These are phyloP conservation scores for Clupea harengus DNA, from an alignment of 2,113 vertebrate genomes.

Conservation along the genomic window DNA sequence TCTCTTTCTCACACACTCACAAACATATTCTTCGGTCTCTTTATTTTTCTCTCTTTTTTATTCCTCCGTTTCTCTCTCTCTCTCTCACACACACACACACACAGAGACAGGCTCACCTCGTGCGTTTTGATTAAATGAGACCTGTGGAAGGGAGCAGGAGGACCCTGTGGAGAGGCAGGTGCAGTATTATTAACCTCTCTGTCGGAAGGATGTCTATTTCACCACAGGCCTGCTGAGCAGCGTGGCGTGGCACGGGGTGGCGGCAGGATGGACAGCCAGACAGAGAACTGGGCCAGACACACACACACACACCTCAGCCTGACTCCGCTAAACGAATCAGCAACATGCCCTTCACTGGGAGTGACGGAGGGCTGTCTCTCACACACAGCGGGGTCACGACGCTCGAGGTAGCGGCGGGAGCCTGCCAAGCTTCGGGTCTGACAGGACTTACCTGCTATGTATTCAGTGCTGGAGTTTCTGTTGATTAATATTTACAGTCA, in stretches of 20 bases:
- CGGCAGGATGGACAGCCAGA: conserved; percentile 21
- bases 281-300: conserved; percentile 31
- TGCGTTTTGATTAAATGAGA: conserved; percentile 68
- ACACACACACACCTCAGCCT: neutral
- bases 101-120: conserved; percentile 35
- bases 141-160: conserved; percentile 45
- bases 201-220: conserved; percentile 56
- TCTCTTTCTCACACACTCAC: neutral
- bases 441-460: neutral
- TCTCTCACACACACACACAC: neutral
- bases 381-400: neutral
- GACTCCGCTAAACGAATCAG: conserved; percentile 2
- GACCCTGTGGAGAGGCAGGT: conserved; percentile 58
- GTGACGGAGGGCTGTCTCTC: neutral
- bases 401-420: neutral
- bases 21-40: neutral
- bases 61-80: conserved; percentile 9
- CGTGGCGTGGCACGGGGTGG: conserved; percentile 5
- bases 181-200: conserved; percentile 70
- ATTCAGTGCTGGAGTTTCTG: neutral
- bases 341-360: neutral
- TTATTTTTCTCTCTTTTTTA: neutral
- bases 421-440: neutral
- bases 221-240: conserved; percentile 54
- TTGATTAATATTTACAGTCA: neutral